These are phyloP conservation scores for Varanus komodoensis DNA, from an alignment of 2,113 vertebrate species.

Conservation along the genomic window DNA sequence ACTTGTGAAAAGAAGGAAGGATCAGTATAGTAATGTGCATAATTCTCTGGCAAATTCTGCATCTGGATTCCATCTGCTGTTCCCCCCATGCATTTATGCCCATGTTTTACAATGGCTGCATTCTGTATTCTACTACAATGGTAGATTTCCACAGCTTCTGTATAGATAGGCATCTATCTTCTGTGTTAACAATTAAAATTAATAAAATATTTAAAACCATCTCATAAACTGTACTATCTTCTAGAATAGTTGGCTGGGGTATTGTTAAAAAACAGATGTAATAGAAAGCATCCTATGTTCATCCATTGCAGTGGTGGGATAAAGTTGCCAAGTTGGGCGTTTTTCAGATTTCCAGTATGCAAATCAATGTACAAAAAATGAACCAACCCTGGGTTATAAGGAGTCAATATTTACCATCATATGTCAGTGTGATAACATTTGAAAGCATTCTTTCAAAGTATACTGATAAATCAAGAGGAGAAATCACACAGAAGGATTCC, in stretches of 20 bases:
- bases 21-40: neutral
- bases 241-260: neutral
- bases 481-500: neutral
- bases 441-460: neutral
- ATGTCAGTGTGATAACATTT: neutral
- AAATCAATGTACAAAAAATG: neutral
- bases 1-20: neutral
- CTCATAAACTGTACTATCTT: neutral
- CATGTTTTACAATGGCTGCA: no score
- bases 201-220: neutral
- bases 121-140: neutral
- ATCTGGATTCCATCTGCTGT: neutral
- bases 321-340: neutral
- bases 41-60: neutral
- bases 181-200: neutral
- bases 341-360: neutral
- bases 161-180: neutral
- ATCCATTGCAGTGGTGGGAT: neutral
- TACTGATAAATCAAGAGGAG: neutral
- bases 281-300: neutral
- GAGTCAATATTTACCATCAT: neutral
- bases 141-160: neutral
- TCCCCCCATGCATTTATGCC: no score
- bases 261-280: neutral
- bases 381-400: neutral